These are phyloP conservation scores for Thereva nobilitata DNA, from an alignment of 2,888 invertebrate genomes.

Conservation along the genomic window DNA sequence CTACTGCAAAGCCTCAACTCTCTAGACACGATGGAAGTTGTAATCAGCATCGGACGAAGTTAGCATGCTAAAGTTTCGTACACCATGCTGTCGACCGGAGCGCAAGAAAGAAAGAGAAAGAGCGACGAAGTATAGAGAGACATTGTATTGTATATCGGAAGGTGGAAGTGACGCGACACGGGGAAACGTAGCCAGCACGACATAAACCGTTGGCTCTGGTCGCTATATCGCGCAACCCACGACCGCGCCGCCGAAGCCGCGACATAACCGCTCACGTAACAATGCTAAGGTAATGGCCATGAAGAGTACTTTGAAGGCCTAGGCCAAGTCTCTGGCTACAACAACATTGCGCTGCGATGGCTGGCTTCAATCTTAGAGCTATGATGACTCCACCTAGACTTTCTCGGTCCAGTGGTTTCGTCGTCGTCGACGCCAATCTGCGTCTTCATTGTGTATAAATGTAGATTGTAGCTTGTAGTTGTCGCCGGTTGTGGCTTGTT, in stretches of 20 bases:
- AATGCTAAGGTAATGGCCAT: slow-evolving; percentile 41
- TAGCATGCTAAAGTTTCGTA: too few species aligned
- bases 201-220: slow-evolving; percentile 40
- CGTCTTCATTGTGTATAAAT: neutral
- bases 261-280: slow-evolving; percentile 36
- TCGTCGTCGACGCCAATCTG: neutral
- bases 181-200: slow-evolving; percentile 37
- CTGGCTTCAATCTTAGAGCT: slow-evolving; percentile 8
- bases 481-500: slow-evolving; percentile 28
- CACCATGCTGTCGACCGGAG: too few species aligned
- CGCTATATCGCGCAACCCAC: neutral
- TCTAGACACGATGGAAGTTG: too few species aligned
- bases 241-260: neutral
- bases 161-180: slow-evolving; percentile 20
- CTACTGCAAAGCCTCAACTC: too few species aligned
- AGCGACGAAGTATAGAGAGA: too few species aligned
- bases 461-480: slow-evolving; percentile 11
- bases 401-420: slow-evolving; percentile 22
- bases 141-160: neutral
- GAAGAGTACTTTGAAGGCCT: slow-evolving; percentile 41
- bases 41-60: too few species aligned
- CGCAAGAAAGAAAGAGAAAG: too few species aligned
- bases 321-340: slow-evolving; percentile 36
- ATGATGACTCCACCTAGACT: neutral
- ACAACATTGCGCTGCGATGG: neutral